Evolutionary conservation across 2,888 invertebrate genomes (phyloP).

Genomic region (Morpho achilles): DNA sequence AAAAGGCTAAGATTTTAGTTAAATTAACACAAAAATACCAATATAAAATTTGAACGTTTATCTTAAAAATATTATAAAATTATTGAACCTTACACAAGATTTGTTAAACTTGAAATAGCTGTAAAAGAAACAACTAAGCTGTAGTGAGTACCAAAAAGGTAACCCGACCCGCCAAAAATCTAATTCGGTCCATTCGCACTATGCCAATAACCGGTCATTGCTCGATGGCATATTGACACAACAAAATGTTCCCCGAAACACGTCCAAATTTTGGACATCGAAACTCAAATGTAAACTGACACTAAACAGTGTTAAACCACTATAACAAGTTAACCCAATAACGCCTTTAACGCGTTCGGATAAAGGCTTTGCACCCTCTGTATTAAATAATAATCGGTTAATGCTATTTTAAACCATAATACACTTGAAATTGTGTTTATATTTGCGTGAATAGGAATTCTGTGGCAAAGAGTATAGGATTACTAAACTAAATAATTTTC

Average conservation of each 20-base stretch:
- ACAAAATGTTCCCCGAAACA: conserved; percentile 39
- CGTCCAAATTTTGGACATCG: conserved; percentile 60
- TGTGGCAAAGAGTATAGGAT: conserved; percentile 48
- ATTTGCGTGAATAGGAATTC: conserved; percentile 26
- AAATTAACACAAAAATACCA: not conserved
- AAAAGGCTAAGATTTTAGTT: not conserved
- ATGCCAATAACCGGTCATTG: conserved; percentile 25
- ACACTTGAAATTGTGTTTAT: conserved; percentile 26
- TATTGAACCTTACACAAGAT: too few species aligned
- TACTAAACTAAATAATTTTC: conserved; percentile 70
- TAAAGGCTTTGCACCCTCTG: conserved; percentile 13
- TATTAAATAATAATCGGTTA: conserved; percentile 5
- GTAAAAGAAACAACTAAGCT: too few species aligned
- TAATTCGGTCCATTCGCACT: conserved; percentile 20
- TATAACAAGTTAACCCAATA: conserved; percentile 35
- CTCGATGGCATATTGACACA: conserved; percentile 31
- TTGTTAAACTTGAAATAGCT: too few species aligned
- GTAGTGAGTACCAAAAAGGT: not conserved
- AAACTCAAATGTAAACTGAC: conserved; percentile 67
- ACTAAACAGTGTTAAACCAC: conserved; percentile 66
- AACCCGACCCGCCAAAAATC: conserved; percentile 20
- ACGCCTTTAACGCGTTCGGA: conserved; percentile 32
- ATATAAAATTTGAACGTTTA: too few species aligned
- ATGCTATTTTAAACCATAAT: conserved; percentile 26
- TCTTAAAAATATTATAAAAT: too few species aligned